A percentile compares a stretch with the other conserved stretches of the same genome.
Conservation (phyloP, 1,140 invertebrate genomes). For the Bilobella aurantiaca region DNA sequence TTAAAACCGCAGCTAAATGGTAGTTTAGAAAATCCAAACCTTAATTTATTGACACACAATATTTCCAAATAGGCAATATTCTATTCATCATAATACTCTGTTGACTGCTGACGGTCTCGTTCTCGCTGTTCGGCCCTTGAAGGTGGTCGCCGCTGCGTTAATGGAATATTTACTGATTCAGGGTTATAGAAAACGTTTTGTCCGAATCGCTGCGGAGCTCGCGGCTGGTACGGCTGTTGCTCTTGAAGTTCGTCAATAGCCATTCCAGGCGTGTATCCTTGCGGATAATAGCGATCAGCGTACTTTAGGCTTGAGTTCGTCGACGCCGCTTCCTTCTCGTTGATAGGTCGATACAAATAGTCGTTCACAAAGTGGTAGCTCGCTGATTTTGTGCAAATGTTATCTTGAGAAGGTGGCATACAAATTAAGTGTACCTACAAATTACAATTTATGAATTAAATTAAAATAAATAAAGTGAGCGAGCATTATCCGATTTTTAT, state of each 20-base stretch:
- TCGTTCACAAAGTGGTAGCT: constrained; percentile 88
- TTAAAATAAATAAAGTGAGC: too few species aligned
- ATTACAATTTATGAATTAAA: constrained; percentile 10
- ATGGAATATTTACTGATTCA: constrained; percentile 72
- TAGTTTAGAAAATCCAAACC: too few species aligned
- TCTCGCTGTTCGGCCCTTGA: background rate
- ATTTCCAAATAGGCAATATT: background rate
- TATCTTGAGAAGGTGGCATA: constrained; percentile 77
- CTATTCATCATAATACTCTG: background rate
- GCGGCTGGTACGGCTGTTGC: background rate
- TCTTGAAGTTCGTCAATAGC: background rate
- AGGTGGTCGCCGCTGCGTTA: constrained; percentile 57
- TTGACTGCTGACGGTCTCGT: background rate
- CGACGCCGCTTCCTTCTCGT: constrained; percentile 63
- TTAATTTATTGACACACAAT: background rate
- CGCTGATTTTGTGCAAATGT: constrained; percentile 71
- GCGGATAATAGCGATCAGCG: constrained; percentile 49
- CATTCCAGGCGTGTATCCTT: constrained; percentile 2
- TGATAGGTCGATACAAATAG: constrained; percentile 78
- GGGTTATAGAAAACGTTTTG: constrained; percentile 64
- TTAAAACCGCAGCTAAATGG: too few species aligned
- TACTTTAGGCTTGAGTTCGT: constrained; percentile 73
- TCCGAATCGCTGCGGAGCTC: background rate
- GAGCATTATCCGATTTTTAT: too few species aligned
- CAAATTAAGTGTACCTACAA: constrained; percentile 76